Evolutionary conservation across 2,888 invertebrate species (phyloP), one percentile per base, ranked within the genome.

Genomic region (Drosophila rellima): DNA sequence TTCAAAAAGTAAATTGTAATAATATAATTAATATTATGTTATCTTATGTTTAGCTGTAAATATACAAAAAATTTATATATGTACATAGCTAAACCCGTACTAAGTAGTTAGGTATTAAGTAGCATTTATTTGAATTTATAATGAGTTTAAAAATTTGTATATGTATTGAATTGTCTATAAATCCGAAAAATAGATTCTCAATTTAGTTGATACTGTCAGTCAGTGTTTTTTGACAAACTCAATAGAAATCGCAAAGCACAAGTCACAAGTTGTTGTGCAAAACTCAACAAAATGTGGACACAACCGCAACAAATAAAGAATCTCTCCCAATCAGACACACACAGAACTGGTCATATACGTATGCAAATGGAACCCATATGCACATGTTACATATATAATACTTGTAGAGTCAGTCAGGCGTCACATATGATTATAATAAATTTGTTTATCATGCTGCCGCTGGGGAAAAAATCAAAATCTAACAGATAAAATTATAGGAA

Each of bases 391-490:
- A 8, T 47, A 17, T n/a, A 20, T 29, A 29, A 29, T 31, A 37
- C 11, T 37, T 37, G 18, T 48, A 10, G 51, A 60, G 47, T 59
- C 61, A 74, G 55, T 68, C 69, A 60, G 65, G 65, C 74, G 61
- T 74, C 70, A 67, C 80, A 72, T 66, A 74, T 74, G 74, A 77
- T 70, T 77, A 65, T 62, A 68, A 62, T 64, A 75, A 69, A 77
- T 67, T 62, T 74, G 73, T 69, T 74, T 74, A 74, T 70, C 59
- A 31, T 50, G 31, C 5, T 42, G 35, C 44, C 50, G 52, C 20
- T 13, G 47, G 61, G 47, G 48, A 26, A 20, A 50, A 39, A 23
- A 33, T 20, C 18, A 52, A 35, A 52, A 26, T 55, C 45, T 42
- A 60, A 73, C 69, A 45, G 20, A 45, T 40, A 60, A 55, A 52